Evolutionary conservation across 1,140 invertebrate species (phyloP).

Genomic region (Megalopta genalis): DNA sequence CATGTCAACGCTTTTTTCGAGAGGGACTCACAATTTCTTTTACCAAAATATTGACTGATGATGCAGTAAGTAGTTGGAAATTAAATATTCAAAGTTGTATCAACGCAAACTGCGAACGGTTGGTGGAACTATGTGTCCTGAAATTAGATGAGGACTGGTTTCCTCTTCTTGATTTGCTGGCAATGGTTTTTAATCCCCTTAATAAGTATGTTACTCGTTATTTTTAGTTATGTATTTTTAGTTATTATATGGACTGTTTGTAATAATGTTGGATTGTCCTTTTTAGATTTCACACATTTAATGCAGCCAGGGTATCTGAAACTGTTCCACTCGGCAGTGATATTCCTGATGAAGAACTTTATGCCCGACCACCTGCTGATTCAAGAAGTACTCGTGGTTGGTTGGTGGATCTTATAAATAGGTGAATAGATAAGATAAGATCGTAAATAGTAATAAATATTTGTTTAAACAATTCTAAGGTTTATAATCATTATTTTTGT

Average conservation of each 20-base stretch:
- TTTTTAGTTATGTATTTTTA: not conserved
- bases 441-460: too few species aligned
- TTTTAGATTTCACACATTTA: constrained; percentile 95
- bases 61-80: constrained; percentile 98
- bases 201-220: constrained; percentile 86
- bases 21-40: constrained; percentile 97
- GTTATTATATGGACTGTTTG: not conserved
- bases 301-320: constrained; percentile 90
- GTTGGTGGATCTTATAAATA: constrained; percentile 97
- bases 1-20: constrained; percentile 96
- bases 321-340: constrained; percentile 84
- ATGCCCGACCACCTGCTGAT: constrained; percentile 89
- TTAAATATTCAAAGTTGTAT: constrained; percentile 98
- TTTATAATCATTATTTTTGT: constrained; percentile 11
- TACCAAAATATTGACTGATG: constrained; percentile 98
- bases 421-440: constrained; percentile 75
- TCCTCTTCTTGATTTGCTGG: constrained; percentile 93
- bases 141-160: constrained; percentile 97
- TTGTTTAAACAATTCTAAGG: not conserved
- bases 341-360: constrained; percentile 88
- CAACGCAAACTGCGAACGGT: constrained; percentile 93
- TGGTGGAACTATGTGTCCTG: constrained; percentile 94
- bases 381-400: constrained; percentile 91
- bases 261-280: constrained; percentile 39
- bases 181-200: constrained; percentile 95